These are phyloP conservation scores for Euplagia quadripunctaria DNA, from an alignment of 2,888 invertebrate genomes.

Conservation along the genomic window DNA sequence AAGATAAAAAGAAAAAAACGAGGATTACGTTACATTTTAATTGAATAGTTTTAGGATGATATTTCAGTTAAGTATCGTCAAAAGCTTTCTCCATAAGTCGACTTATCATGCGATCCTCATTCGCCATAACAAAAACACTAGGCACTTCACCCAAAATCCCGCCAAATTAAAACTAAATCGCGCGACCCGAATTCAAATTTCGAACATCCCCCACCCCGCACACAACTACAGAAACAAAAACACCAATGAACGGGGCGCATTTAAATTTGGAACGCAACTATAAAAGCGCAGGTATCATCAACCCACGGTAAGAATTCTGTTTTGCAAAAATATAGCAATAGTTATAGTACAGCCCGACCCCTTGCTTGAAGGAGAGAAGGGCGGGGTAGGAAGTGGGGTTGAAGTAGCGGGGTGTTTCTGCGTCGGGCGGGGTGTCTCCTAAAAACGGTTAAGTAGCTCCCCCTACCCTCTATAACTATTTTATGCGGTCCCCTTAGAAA, in stretches of 20 bases:
- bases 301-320: slow-evolving; percentile 83
- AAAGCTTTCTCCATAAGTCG: slow-evolving; percentile 23
- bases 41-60: neutral
- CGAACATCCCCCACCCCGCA: slow-evolving; percentile 58
- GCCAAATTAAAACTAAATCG: slow-evolving; percentile 85
- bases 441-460: slow-evolving; percentile 87
- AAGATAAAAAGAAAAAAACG: neutral
- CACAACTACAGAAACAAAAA: slow-evolving; percentile 77
- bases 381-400: slow-evolving; percentile 82
- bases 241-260: slow-evolving; percentile 76
- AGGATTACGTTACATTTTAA: neutral
- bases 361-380: slow-evolving; percentile 62
- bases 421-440: slow-evolving; percentile 84
- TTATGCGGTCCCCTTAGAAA: slow-evolving; percentile 87
- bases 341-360: slow-evolving; percentile 73
- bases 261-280: slow-evolving; percentile 75
- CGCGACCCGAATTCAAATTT: slow-evolving; percentile 83
- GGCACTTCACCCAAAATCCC: slow-evolving; percentile 70
- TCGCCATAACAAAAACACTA: slow-evolving; percentile 72
- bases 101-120: slow-evolving; percentile 53
- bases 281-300: slow-evolving; percentile 81
- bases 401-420: slow-evolving; percentile 80
- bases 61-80: slow-evolving; percentile 27
- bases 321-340: slow-evolving; percentile 85
- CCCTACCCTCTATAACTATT: slow-evolving; percentile 86